phyloP scores from a whole-genome alignment of 2,797 vertebrate species.

The Hemibagrus guttatus region DNA sequence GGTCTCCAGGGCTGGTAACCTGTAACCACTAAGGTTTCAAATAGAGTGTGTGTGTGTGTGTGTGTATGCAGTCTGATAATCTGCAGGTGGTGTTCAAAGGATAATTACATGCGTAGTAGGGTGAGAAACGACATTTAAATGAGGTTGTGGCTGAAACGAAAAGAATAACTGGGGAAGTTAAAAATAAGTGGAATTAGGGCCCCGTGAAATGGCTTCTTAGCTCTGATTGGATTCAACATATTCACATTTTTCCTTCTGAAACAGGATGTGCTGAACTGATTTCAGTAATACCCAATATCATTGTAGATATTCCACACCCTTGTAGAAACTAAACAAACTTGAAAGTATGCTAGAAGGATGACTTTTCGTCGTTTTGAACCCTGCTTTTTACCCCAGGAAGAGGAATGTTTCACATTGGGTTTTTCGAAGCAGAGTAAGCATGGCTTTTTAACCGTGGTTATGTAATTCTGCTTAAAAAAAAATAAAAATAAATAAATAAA shows the following conservation, averaged over 20 bases:
- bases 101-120: not conserved
- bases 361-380: too few relatives aligned
- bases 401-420: too few relatives aligned
- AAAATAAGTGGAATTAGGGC: not conserved
- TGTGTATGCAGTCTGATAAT: not conserved
- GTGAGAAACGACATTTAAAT: constrained; percentile 16
- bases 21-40: not conserved
- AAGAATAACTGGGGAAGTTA: not conserved
- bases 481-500: too few relatives aligned
- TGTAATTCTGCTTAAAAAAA: too few relatives aligned
- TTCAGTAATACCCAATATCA: not conserved
- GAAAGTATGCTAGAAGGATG: not conserved
- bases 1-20: not conserved
- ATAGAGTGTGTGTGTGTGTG: not conserved
- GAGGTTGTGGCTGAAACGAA: constrained; percentile 9
- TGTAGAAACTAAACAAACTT: not conserved
- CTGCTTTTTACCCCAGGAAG: too few relatives aligned
- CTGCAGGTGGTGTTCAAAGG: constrained; percentile 4
- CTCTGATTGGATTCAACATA: not conserved
- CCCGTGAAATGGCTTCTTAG: not conserved
- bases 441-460: too few relatives aligned
- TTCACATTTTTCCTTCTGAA: not conserved
- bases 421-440: too few relatives aligned
- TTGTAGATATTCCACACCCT: not conserved
- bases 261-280: not conserved